phyloP scores from a whole-genome alignment of 2,888 invertebrate genomes.

The Drosophila dives region DNA sequence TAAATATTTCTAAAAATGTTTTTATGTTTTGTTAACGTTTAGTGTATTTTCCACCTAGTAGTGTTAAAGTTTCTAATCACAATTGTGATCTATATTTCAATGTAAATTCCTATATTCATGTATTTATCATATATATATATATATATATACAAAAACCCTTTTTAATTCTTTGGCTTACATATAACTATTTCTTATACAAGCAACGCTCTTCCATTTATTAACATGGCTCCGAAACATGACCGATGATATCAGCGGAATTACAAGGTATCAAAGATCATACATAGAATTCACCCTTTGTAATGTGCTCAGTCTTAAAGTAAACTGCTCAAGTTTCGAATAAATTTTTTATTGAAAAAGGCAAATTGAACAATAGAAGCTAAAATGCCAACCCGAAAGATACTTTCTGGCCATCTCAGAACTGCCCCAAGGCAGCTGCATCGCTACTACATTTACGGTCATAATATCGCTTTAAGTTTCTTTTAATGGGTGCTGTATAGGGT shows the following conservation, averaged over 20 bases:
- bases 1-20: background rate
- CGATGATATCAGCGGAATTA: conserved; percentile 2
- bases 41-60: background rate
- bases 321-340: conserved; percentile 21
- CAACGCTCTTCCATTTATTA: conserved; percentile 3
- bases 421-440: background rate
- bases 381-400: background rate
- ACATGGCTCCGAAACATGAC: conserved; percentile 6
- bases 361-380: background rate
- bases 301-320: conserved; percentile 17
- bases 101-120: background rate
- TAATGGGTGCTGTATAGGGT: background rate
- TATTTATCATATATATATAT: background rate
- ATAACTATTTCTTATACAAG: background rate
- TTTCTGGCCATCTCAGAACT: background rate
- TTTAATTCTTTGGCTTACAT: conserved; percentile 7
- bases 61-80: background rate
- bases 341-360: conserved; percentile 2
- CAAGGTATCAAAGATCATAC: conserved; percentile 6
- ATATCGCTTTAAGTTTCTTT: background rate
- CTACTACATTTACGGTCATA: background rate
- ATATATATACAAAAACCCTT: background rate
- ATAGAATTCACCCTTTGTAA: conserved; percentile 21
- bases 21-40: background rate
- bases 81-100: background rate